A percentile compares a stretch with the other conserved stretches of the same genome.
Evolutionary conservation across 92 coral and sea anemone species (phyloP).

Genomic region (Montipora capitata): DNA sequence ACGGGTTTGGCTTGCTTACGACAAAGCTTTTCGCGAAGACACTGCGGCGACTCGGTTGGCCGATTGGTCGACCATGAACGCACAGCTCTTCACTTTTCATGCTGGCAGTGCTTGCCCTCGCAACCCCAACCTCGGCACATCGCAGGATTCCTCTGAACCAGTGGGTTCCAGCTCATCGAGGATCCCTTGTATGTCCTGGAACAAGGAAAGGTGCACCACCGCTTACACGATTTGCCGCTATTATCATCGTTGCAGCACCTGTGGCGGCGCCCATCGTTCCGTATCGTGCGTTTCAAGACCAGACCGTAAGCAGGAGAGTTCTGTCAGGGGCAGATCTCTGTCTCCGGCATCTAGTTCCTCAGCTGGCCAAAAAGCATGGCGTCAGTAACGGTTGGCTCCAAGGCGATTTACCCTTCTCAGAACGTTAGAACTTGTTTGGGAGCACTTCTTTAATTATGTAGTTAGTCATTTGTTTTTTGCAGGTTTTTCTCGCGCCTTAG

Average conservation of each 20-base stretch:
- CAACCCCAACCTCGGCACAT: neutral
- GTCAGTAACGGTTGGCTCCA: neutral
- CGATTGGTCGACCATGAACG: conserved; percentile 9
- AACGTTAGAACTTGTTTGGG: no score
- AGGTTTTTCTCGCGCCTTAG: no score
- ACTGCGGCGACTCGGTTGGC: neutral
- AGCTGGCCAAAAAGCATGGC: neutral
- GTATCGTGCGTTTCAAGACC: neutral
- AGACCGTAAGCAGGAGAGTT: neutral
- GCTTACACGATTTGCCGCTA: no score
- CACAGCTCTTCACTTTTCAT: conserved; percentile 7
- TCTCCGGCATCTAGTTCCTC: neutral
- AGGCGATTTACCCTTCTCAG: no score
- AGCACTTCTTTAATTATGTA: no score
- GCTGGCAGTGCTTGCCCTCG: neutral
- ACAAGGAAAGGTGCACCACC: no score
- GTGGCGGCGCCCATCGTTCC: no score
- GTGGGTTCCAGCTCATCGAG: no score
- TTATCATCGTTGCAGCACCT: no score
- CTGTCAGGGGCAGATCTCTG: neutral
- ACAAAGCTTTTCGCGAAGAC: conserved; percentile 1
- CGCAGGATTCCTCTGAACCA: neutral
- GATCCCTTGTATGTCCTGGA: no score
- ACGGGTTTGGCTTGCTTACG: conserved; percentile 1
- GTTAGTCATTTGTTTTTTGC: no score